phyloP scores from a whole-genome alignment of 2,113 vertebrate genomes.

The Ammospiza caudacuta region DNA sequence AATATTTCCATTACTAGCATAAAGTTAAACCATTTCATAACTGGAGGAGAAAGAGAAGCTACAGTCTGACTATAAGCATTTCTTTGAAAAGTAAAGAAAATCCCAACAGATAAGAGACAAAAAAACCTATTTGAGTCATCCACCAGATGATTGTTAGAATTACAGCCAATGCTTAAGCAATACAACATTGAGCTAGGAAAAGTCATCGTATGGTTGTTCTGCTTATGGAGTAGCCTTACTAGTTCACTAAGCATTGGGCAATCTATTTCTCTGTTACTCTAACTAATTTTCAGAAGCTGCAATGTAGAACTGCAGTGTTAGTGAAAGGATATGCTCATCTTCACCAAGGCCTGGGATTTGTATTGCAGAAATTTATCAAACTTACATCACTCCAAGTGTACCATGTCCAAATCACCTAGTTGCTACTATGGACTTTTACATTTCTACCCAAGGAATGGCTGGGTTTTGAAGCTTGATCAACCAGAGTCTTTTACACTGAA shows the following conservation, averaged over 20 bases:
- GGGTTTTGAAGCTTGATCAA: slow-evolving; percentile 41
- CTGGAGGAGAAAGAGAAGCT: slow-evolving; percentile 19
- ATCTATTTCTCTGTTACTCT: slow-evolving; percentile 1
- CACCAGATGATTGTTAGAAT: slow-evolving; percentile 35
- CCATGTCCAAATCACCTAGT: not conserved
- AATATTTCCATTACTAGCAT: slow-evolving; percentile 7
- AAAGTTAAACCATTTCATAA: slow-evolving; percentile 23
- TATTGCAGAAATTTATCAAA: not conserved
- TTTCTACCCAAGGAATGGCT: slow-evolving; percentile 17
- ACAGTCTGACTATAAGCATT: slow-evolving; percentile 3
- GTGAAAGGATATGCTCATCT: slow-evolving; percentile 8
- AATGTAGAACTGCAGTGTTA: slow-evolving; percentile 34
- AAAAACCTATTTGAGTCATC: not conserved
- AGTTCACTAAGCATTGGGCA: slow-evolving; percentile 4
- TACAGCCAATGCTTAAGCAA: slow-evolving; percentile 33
- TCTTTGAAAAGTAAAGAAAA: slow-evolving; percentile 36
- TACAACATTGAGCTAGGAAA: slow-evolving; percentile 3
- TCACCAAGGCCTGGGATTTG: slow-evolving; percentile 38
- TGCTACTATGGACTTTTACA: not conserved
- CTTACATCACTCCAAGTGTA: not conserved
- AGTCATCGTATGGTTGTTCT: not conserved
- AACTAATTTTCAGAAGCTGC: slow-evolving; percentile 48
- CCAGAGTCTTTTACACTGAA: slow-evolving; percentile 32
- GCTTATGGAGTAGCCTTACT: slow-evolving; percentile 24
- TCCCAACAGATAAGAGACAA: not conserved